phyloP scores from a whole-genome alignment of 1,140 invertebrate species.

The Cyclargus thomasi region DNA sequence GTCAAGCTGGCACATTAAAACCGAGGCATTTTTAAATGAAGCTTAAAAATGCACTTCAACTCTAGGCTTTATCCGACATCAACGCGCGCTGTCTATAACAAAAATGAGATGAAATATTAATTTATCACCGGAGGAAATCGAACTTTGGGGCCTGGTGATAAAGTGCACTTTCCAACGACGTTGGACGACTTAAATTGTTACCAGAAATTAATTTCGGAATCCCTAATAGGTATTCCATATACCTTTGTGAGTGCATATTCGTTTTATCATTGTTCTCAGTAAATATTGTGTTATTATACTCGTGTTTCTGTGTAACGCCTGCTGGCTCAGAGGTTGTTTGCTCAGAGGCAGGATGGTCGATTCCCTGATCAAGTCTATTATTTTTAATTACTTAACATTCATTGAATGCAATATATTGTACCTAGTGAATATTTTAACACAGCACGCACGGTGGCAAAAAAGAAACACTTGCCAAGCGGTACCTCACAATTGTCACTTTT shows the following conservation, averaged over 20 bases:
- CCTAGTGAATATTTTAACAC: too few species aligned
- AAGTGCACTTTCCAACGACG: not conserved
- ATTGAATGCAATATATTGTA: too few species aligned
- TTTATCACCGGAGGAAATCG: not conserved
- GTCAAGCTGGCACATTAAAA: too few species aligned
- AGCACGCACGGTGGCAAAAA: too few species aligned
- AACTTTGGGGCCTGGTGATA: not conserved
- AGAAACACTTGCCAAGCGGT: too few species aligned
- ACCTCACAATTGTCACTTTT: too few species aligned
- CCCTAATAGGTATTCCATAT: not conserved
- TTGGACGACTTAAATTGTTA: not conserved
- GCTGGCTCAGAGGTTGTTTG: too few species aligned
- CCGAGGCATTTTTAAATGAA: not conserved
- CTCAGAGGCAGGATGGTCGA: too few species aligned
- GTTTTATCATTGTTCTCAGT: not conserved
- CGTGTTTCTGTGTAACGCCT: too few species aligned
- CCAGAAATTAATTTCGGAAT: not conserved
- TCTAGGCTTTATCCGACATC: not conserved
- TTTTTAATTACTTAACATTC: too few species aligned
- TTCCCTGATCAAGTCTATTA: too few species aligned
- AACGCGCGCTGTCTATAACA: not conserved
- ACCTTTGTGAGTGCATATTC: constrained; percentile 1
- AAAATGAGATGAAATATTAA: constrained; percentile 1
- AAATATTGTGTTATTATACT: too few species aligned
- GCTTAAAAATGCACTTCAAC: not conserved